Evolutionary conservation across 2,888 invertebrate genomes (phyloP).

Genomic region (Cecidostiba fungosa): DNA sequence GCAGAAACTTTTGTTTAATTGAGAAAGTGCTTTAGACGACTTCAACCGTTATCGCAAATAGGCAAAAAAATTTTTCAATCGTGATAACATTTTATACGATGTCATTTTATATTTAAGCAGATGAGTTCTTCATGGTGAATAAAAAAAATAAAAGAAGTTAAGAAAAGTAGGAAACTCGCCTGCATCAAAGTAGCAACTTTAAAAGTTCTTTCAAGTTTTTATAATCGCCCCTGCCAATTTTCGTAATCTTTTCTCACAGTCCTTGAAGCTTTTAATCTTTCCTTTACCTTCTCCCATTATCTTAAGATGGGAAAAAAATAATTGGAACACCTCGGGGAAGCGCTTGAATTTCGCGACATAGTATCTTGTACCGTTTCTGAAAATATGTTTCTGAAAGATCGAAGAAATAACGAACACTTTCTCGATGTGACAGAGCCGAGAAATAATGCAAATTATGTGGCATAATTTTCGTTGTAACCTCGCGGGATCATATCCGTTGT

Average conservation of each 20-base stretch:
- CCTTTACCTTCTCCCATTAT: slow-evolving; percentile 35
- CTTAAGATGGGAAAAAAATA: slow-evolving; percentile 44
- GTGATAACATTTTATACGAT: slow-evolving; percentile 44
- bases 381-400: too few species aligned
- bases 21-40: slow-evolving; percentile 9
- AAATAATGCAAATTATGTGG: slow-evolving; percentile 60
- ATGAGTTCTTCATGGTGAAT: slow-evolving; percentile 11
- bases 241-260: too few species aligned
- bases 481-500: slow-evolving; percentile 51
- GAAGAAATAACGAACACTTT: slow-evolving; percentile 2
- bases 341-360: too few species aligned
- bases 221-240: too few species aligned
- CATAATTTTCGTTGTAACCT: slow-evolving; percentile 60
- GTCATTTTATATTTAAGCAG: slow-evolving; percentile 51
- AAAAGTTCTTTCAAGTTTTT: slow-evolving; percentile 28
- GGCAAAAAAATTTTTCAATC: slow-evolving; percentile 36
- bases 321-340: slow-evolving; percentile 41
- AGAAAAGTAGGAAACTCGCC: slow-evolving; percentile 18
- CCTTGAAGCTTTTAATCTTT: slow-evolving; percentile 46
- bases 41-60: slow-evolving; percentile 13
- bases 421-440: background rate
- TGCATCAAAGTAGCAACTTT: slow-evolving; percentile 31
- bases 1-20: too few species aligned
- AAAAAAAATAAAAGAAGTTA: background rate
- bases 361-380: too few species aligned